Percentiles rank a stretch among this genome's conserved stretches.
Conservation (phyloP, 2,113 vertebrate genomes). For the Elephantulus edwardii region DNA sequence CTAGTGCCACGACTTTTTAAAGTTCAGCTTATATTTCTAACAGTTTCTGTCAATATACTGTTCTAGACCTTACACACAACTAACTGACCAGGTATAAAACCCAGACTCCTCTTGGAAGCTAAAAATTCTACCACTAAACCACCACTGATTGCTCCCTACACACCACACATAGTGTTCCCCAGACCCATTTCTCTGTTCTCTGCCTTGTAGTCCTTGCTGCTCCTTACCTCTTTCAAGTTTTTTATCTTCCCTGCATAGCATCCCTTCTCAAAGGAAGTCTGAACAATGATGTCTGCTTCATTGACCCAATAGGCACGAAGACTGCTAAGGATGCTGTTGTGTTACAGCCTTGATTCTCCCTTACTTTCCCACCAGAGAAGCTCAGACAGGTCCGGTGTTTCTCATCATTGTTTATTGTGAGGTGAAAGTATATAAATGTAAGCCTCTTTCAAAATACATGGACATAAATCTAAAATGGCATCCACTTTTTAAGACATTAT, state of each 20-base stretch:
- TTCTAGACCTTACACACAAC: background rate
- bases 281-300: background rate
- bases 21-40: too few species aligned
- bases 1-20: too few species aligned
- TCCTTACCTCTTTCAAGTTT: background rate
- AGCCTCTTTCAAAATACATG: background rate
- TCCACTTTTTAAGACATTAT: background rate
- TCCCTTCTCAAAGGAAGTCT: background rate
- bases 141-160: background rate
- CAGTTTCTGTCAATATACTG: too few species aligned
- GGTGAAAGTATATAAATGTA: background rate
- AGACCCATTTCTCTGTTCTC: too few species aligned
- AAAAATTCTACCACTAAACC: background rate
- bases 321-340: background rate
- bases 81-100: background rate
- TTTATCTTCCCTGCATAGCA: background rate
- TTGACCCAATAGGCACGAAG: background rate
- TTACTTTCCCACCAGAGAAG: background rate
- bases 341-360: accelerated
- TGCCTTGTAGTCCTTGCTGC: background rate
- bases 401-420: background rate
- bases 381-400: background rate
- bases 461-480: background rate
- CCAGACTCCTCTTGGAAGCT: background rate
- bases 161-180: too few species aligned